Percentiles rank a stretch among this genome's conserved stretches.
Evolutionary conservation across 2,113 vertebrate genomes (phyloP).

Genomic region (Miniopterus natalensis): DNA sequence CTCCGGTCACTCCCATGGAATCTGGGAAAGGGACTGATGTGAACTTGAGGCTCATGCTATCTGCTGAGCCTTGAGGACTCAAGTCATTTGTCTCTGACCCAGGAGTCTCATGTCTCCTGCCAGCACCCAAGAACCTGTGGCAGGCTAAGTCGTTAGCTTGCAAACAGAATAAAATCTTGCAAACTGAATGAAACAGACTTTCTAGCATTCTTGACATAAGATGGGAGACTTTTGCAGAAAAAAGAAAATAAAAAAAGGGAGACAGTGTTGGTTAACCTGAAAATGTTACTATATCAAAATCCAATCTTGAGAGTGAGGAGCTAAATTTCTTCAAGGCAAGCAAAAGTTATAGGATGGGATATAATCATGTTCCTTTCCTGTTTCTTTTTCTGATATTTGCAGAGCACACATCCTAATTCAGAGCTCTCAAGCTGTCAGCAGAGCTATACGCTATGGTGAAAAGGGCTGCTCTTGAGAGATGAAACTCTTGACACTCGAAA

Average conservation of each 20-base stretch:
- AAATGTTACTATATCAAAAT: not conserved
- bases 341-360: not conserved
- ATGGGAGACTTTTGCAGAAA: not conserved
- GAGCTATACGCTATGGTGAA: not conserved
- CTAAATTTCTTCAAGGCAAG: not conserved
- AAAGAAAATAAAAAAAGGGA: not conserved
- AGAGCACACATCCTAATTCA: not conserved
- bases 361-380: not conserved
- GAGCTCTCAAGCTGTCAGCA: not conserved
- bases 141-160: not conserved
- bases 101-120: not conserved
- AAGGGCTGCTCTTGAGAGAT: not conserved
- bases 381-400: not conserved
- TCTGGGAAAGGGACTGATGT: fast-evolving
- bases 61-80: fast-evolving
- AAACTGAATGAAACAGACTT: not conserved
- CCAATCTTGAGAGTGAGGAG: not conserved
- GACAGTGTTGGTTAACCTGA: not conserved
- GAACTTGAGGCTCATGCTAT: fast-evolving
- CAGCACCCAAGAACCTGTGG: not conserved
- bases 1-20: too few relatives aligned
- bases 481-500: not conserved
- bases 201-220: not conserved
- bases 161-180: not conserved
- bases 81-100: not conserved